Percentiles rank a stretch among this genome's conserved stretches.
Conservation (phyloP, 2,113 vertebrate genomes). For the Microcebus lehilahytsara region DNA sequence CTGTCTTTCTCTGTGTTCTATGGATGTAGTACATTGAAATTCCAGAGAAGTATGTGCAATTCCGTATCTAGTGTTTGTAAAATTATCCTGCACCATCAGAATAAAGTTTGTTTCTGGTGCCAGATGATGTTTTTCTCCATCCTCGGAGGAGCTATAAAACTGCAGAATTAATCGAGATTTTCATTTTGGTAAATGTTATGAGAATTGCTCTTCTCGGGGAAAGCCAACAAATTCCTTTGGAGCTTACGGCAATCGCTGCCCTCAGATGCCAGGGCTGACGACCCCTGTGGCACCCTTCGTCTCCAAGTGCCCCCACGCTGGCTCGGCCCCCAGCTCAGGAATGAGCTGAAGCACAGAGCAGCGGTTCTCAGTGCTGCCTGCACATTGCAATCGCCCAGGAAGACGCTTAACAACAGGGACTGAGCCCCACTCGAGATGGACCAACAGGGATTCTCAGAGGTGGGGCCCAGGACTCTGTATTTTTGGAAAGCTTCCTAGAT, state of each 20-base stretch:
- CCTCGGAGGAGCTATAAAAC: constrained; percentile 44
- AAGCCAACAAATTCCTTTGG: constrained; percentile 23
- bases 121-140: constrained; percentile 45
- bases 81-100: neutral
- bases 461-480: neutral
- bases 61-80: neutral
- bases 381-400: neutral
- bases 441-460: neutral
- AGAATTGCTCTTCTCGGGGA: constrained; percentile 34
- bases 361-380: neutral
- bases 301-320: neutral
- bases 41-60: neutral
- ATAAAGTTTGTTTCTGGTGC: constrained; percentile 49
- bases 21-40: neutral
- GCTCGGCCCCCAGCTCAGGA: neutral
- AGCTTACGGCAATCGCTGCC: neutral
- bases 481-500: neutral
- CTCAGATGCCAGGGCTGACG: neutral
- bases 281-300: neutral
- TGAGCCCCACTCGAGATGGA: fast-evolving
- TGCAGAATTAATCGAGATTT: constrained; percentile 53
- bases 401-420: neutral
- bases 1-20: neutral
- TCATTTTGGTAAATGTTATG: constrained; percentile 48
- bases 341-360: neutral